Base-by-base conservation (phyloP, 2,888 invertebrate genomes). In the Agrilus biguttatus region DNA sequence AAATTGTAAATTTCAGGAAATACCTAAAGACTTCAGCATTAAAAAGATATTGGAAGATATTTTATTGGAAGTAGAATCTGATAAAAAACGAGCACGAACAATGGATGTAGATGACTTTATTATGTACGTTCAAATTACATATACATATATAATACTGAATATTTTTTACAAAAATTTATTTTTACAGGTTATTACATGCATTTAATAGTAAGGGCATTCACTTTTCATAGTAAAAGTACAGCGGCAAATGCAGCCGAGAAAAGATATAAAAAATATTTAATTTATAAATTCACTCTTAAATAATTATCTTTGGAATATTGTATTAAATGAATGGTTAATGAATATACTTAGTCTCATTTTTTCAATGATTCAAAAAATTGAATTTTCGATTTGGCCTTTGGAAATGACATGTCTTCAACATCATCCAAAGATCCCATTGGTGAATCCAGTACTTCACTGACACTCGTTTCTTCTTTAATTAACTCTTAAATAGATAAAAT, bases 41-140 rank as follows among this genome's bases (percentile, higher is more conserved):
- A 89, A 91, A 66, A 69, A 72, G 41, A 83, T 83, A 65, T 72
- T 96, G 2, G 81, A 80, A 53, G 70, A 77, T 33, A 78, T 95
- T 54, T 69, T 98, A 50, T 66, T 66, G 45, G 74, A 73, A 43
- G 72, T 75, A 45, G 75, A 74, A 48, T 83, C 82, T 56, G 80
- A 79, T 42, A 75, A 83, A 51, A 81, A 80, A 63, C 74, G 98
- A 57, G 90, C 97, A 1, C 73, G 97, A 55, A 82, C 80, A 5
- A 90, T 98, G 95, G 93, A 95, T 60, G 82, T 88, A 52, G 96
- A 97, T 70, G 96, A 98, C 62, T 97, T 98, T 61, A 82, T 95
- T 69, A 75, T 73, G 70, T 74, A 69, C 51, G 64, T 66, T 46
- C 37, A 38, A 43, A 47, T 46, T 42, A 40, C 14, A 14, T 39